Conservation (phyloP, 1,140 invertebrate species). For the Bacillus rossius region DNA sequence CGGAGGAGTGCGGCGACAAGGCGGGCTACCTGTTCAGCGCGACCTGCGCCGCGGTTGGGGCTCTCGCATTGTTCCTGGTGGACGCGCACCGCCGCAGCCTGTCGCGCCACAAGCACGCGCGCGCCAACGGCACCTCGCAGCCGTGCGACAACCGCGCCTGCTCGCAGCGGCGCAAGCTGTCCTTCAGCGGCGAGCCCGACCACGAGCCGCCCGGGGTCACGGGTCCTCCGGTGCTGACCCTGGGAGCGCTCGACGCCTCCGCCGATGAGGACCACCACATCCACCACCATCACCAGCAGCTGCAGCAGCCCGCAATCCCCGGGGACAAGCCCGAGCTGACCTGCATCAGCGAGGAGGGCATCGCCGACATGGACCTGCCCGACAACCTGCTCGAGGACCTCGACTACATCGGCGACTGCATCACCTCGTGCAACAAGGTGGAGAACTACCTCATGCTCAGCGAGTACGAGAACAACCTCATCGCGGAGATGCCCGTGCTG, state of each 20-base stretch:
- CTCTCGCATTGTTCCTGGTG: slow-evolving; percentile 70
- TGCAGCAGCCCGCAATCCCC: background rate
- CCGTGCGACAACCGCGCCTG: slow-evolving; percentile 52
- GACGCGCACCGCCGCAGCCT: slow-evolving; percentile 68
- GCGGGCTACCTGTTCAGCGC: slow-evolving; percentile 79
- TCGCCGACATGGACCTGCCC: slow-evolving; percentile 76
- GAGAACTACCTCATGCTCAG: slow-evolving; percentile 84
- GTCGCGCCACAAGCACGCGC: slow-evolving; percentile 58
- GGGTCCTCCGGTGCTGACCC: background rate
- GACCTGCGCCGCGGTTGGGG: slow-evolving; percentile 66
- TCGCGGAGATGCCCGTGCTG: slow-evolving; percentile 67
- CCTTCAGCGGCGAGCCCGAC: slow-evolving; percentile 55
- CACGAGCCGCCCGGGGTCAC: background rate
- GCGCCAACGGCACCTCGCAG: slow-evolving; percentile 50
- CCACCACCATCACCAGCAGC: no score
- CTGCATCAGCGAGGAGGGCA: slow-evolving; percentile 82
- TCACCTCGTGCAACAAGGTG: slow-evolving; percentile 84
- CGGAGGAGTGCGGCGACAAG: slow-evolving; percentile 63
- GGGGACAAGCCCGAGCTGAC: slow-evolving; percentile 66
- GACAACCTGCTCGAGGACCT: slow-evolving; percentile 75
- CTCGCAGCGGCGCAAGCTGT: slow-evolving; percentile 49
- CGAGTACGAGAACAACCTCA: slow-evolving; percentile 82
- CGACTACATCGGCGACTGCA: slow-evolving; percentile 78
- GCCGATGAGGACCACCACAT: no score
- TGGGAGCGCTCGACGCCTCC: no score